Evolutionary conservation across 2,113 vertebrate species (phyloP).

Genomic region (Istiophorus platypterus): DNA sequence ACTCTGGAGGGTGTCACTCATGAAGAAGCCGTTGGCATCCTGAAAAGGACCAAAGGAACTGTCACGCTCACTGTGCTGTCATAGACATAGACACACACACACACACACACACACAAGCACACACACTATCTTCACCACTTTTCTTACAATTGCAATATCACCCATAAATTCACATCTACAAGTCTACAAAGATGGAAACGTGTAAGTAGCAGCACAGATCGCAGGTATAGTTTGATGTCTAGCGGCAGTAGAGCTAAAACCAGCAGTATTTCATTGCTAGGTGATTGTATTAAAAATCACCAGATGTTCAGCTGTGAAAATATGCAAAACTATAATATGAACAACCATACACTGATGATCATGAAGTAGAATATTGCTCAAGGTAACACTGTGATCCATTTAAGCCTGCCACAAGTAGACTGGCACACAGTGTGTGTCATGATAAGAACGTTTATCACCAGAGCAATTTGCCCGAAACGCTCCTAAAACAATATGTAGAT

Average conservation of each 20-base stretch:
- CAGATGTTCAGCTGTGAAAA: slow-evolving; percentile 31
- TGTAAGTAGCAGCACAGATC: not conserved
- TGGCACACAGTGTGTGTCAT: not conserved
- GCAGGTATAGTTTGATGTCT: not conserved
- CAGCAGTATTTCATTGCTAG: not conserved
- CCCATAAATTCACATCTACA: not conserved
- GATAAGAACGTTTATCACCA: not conserved
- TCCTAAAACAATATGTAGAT: too few species aligned
- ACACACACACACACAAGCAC: not conserved
- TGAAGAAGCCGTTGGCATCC: slow-evolving; percentile 94
- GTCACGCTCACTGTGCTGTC: slow-evolving; percentile 95
- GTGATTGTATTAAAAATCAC: not conserved
- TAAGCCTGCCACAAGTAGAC: slow-evolving; percentile 10
- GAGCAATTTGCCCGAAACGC: too few species aligned
- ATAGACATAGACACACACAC: slow-evolving; percentile 70
- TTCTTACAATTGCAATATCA: not conserved
- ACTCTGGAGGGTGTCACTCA: slow-evolving; percentile 96
- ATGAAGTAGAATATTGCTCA: slow-evolving; percentile 31
- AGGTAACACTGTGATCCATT: slow-evolving; percentile 68
- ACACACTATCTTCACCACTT: not conserved
- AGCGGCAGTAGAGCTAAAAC: not conserved
- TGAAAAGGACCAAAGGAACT: slow-evolving; percentile 95
- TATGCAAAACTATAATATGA: slow-evolving; percentile 37
- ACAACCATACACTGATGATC: slow-evolving; percentile 36
- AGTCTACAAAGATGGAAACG: not conserved